Evolutionary conservation across 2,888 invertebrate species (phyloP).

Genomic region (Cantharis rustica): DNA sequence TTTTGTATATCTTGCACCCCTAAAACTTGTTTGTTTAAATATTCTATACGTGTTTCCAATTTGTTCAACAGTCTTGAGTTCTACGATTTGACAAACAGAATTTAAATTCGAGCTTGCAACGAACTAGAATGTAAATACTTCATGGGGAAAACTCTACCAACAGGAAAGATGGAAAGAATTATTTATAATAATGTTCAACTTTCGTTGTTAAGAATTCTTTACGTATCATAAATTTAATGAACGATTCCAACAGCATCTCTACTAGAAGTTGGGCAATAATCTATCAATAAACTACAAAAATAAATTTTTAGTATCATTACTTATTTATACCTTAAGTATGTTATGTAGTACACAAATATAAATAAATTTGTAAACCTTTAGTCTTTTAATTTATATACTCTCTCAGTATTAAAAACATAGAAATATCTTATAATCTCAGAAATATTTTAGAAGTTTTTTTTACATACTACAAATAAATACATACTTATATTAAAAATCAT

Average conservation of each 20-base stretch:
- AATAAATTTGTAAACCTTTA: too few species aligned
- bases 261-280: background rate
- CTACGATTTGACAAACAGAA: constrained; percentile 47
- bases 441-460: too few species aligned
- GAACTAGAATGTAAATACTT: constrained; percentile 47
- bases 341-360: too few species aligned
- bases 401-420: too few species aligned
- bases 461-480: too few species aligned
- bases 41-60: constrained; percentile 31
- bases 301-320: too few species aligned
- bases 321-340: too few species aligned
- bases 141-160: constrained; percentile 44
- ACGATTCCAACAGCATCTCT: background rate
- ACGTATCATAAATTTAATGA: background rate
- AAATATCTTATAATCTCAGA: too few species aligned
- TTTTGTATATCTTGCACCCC: constrained; percentile 16
- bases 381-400: too few species aligned
- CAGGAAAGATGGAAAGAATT: constrained; percentile 41
- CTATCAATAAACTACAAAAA: background rate
- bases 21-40: constrained; percentile 30
- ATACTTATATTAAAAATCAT: too few species aligned
- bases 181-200: constrained; percentile 47
- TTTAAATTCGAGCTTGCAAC: constrained; percentile 42
- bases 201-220: constrained; percentile 28
- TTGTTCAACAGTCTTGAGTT: constrained; percentile 33